Base-by-base conservation (phyloP, 2,888 invertebrate species). In the Leptothorax acervorum region DNA sequence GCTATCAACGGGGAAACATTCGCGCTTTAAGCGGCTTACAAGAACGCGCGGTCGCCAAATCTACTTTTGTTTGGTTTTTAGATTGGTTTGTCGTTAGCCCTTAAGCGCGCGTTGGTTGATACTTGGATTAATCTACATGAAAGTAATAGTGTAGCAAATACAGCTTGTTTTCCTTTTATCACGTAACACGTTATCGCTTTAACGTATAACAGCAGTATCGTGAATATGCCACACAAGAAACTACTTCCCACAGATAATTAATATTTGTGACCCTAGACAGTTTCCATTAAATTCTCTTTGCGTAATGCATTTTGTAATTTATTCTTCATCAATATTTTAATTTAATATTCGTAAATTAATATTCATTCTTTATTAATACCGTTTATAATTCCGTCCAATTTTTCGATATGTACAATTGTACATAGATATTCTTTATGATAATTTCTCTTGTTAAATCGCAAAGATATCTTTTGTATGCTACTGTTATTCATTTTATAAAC, bases 61-160 rank as follows among this genome's bases (percentile, higher is more conserved):
- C 71, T 51, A 60, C 71, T 70, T 57, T 48, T 51, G 71, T 51
- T 62, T 55, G 60, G 71, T 60, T 79, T 70, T 70, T 79, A 51
- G 48, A 62, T 70, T 60, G 79, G 70, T 70, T 65, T 55, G 75
- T 74, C 60, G 74, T 74, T 66, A 78, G 78, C 55, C 31, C 62
- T 53, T 78, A 78, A 78, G 66, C 66, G 66, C 51, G 18, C 51
- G 18, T 31, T 55, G 55, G 55, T 42, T 66, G 66, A 71, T 62
- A 65, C 48, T 39, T 9, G 60, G 35, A 70, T 81, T 71, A 79
- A 68, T 57, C 35, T 23, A 62, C 42, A 12, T 31, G 55, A 66
- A 45, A 66, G 75, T 63, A 57, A 78, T 55, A 48, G 53, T 8
- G 35, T 45, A 66, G 53, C 53, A 78, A 55, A 55, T 31, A 45